Percentiles rank a stretch among this genome's conserved stretches.
Conservation (phyloP, 2,888 invertebrate genomes). For the Zaprionus bogoriensis region DNA sequence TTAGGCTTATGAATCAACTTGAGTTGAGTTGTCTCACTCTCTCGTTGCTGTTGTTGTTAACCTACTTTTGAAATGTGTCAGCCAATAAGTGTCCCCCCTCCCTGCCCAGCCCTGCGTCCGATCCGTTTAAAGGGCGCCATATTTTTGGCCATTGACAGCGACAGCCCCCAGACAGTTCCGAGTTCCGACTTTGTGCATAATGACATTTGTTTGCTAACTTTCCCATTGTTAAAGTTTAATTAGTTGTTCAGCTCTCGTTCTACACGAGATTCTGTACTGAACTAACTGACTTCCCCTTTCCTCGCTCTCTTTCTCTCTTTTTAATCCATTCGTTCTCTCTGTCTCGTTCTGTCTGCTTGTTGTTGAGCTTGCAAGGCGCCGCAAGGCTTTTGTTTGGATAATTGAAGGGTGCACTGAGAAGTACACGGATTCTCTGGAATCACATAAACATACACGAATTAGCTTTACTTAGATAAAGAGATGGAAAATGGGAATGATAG, state of each 20-base stretch:
- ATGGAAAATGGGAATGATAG: not conserved
- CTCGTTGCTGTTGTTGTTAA: constrained; percentile 34
- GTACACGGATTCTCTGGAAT: constrained; percentile 17
- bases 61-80: constrained; percentile 70
- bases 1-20: constrained; percentile 72
- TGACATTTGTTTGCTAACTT: constrained; percentile 73
- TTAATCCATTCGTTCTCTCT: not conserved
- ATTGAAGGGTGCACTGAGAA: constrained; percentile 44
- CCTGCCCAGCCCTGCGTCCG: not conserved
- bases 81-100: constrained; percentile 24
- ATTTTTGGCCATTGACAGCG: constrained; percentile 26
- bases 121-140: constrained; percentile 40
- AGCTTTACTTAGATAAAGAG: not conserved
- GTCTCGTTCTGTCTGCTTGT: not conserved
- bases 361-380: constrained; percentile 44
- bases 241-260: constrained; percentile 60
- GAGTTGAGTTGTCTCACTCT: constrained; percentile 15
- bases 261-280: constrained; percentile 15
- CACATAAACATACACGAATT: constrained; percentile 28
- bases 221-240: constrained; percentile 73
- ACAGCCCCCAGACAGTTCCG: constrained; percentile 31
- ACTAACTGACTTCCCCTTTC: not conserved
- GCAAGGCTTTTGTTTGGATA: constrained; percentile 46
- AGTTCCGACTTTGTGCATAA: constrained; percentile 39
- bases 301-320: not conserved